A percentile compares a stretch with the other conserved stretches of the same genome.
phyloP scores from a whole-genome alignment of 2,888 invertebrate genomes.

The Agrochola circellaris region DNA sequence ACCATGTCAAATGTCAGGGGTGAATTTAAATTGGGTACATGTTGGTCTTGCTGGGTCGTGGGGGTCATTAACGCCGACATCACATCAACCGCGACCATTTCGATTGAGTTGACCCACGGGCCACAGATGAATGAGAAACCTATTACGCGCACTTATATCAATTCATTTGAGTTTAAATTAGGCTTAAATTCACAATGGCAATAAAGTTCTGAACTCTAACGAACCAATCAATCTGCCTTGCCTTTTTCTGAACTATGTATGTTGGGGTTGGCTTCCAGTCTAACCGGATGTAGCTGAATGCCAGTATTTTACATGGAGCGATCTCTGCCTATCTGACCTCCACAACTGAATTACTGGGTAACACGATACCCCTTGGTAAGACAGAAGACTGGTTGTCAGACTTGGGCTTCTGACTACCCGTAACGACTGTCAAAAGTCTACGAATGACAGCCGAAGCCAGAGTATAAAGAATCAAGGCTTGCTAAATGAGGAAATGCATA shows the following conservation, averaged over 20 bases:
- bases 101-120: constrained; percentile 54
- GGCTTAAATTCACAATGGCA: neutral
- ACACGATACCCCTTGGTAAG: too few species aligned
- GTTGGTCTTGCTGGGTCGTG: constrained; percentile 56
- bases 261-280: too few species aligned
- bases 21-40: constrained; percentile 61
- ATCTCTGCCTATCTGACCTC: too few species aligned
- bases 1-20: constrained; percentile 63
- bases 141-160: constrained; percentile 18
- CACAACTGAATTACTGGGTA: too few species aligned
- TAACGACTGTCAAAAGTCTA: too few species aligned
- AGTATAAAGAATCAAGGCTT: neutral
- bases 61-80: constrained; percentile 71
- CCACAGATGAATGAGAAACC: constrained; percentile 35
- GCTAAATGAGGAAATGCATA: neutral
- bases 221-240: neutral
- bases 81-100: constrained; percentile 67
- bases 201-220: neutral
- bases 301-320: too few species aligned
- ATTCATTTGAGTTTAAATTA: constrained; percentile 8
- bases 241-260: too few species aligned
- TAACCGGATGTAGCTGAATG: too few species aligned
- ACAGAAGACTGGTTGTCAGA: too few species aligned
- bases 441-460: too few species aligned
- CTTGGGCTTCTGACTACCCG: too few species aligned